Percentiles rank a stretch among this genome's conserved stretches.
Conservation (phyloP, 2,888 invertebrate genomes). For the Exephanes ischioxanthus region DNA sequence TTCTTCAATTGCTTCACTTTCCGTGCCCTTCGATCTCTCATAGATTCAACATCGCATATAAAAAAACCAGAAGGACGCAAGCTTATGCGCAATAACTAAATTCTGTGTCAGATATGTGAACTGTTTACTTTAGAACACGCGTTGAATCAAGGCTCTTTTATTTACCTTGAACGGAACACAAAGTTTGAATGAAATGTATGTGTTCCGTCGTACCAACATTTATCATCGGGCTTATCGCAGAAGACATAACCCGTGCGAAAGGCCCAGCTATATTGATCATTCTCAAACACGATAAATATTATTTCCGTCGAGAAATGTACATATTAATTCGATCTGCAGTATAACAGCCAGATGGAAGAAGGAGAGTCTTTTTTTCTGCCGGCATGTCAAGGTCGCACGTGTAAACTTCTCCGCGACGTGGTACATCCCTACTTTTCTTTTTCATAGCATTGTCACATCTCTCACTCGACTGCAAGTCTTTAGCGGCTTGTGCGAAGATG, state of each 20-base stretch:
- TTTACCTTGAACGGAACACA: too few species aligned
- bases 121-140: too few species aligned
- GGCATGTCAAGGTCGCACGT: not conserved
- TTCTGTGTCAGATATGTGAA: too few species aligned
- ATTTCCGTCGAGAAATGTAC: not conserved
- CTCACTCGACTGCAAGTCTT: not conserved
- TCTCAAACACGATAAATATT: slow-evolving; percentile 2
- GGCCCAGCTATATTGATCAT: not conserved
- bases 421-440: not conserved
- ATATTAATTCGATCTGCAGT: not conserved
- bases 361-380: not conserved
- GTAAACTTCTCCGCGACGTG: not conserved
- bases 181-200: not conserved
- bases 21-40: too few species aligned
- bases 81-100: too few species aligned
- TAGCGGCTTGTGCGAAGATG: not conserved
- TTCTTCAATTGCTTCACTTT: too few species aligned
- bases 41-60: too few species aligned
- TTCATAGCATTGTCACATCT: not conserved
- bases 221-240: not conserved
- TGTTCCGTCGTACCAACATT: slow-evolving; percentile 23
- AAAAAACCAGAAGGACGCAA: too few species aligned
- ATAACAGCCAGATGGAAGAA: not conserved
- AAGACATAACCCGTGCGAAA: not conserved
- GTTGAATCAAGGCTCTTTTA: too few species aligned